phyloP scores from a whole-genome alignment of 2,888 invertebrate species.

The Gastrophysa polygoni region DNA sequence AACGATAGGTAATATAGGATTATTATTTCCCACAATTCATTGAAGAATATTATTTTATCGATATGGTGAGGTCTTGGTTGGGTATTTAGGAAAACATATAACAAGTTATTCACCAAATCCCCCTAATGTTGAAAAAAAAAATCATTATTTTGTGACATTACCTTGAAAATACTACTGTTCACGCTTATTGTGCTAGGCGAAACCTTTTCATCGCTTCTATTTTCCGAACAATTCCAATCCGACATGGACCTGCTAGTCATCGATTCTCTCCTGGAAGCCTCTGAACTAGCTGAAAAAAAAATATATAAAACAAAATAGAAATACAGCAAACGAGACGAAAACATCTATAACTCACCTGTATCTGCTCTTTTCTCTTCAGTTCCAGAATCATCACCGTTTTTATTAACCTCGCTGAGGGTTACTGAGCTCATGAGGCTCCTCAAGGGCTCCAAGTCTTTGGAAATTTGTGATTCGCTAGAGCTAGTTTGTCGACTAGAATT shows the following conservation, averaged over 20 bases:
- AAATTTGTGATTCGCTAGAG: slow-evolving; percentile 51
- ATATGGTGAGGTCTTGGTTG: too few relatives aligned
- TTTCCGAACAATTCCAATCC: slow-evolving; percentile 47
- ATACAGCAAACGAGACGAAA: too few relatives aligned
- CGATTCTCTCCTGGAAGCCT: slow-evolving; percentile 51
- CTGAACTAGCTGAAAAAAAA: slow-evolving; percentile 41
- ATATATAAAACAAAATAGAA: too few relatives aligned
- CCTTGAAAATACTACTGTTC: slow-evolving; percentile 50
- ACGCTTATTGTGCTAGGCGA: slow-evolving; percentile 53
- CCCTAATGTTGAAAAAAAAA: too few relatives aligned
- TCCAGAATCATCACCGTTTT: slow-evolving; percentile 60
- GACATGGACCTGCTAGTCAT: slow-evolving; percentile 50
- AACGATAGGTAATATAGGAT: too few relatives aligned
- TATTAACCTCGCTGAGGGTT: slow-evolving; percentile 61
- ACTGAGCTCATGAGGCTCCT: slow-evolving; percentile 59
- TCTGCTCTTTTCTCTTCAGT: slow-evolving; percentile 44
- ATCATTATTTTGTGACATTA: too few relatives aligned
- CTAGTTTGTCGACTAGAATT: slow-evolving; percentile 50
- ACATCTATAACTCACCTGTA: slow-evolving; percentile 16
- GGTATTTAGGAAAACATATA: too few relatives aligned
- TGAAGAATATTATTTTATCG: too few relatives aligned
- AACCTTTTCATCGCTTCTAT: slow-evolving; percentile 50
- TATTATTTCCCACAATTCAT: too few relatives aligned
- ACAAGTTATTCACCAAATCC: too few relatives aligned
- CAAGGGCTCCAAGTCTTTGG: slow-evolving; percentile 46